phyloP scores from a whole-genome alignment of 2,113 vertebrate genomes.

The Sinocyclocheilus anophthalmus region DNA sequence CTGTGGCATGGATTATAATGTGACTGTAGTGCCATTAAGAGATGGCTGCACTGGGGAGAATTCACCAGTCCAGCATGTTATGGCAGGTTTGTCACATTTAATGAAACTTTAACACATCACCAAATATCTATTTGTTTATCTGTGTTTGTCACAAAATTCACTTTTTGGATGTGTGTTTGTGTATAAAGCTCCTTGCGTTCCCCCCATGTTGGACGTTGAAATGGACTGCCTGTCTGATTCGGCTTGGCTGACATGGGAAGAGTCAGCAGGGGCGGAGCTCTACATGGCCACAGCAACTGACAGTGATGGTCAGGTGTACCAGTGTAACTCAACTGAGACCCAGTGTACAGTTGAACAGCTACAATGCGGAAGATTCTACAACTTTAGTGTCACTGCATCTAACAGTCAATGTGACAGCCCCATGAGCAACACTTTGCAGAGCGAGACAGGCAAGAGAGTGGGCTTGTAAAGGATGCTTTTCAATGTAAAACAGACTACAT shows the following conservation, averaged over 20 bases:
- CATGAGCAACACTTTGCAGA: slow-evolving; percentile 62
- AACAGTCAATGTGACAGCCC: slow-evolving; percentile 68
- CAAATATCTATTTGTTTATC: not conserved
- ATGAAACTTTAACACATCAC: not conserved
- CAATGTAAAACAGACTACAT: not conserved
- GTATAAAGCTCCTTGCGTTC: slow-evolving; percentile 71
- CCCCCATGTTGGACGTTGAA: slow-evolving; percentile 65
- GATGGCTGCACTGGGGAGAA: slow-evolving; percentile 66
- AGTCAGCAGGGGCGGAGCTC: slow-evolving; percentile 58
- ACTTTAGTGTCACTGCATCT: slow-evolving; percentile 65
- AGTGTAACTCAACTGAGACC: slow-evolving; percentile 63
- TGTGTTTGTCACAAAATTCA: not conserved
- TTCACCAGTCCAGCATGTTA: slow-evolving; percentile 58
- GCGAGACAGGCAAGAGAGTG: slow-evolving; percentile 68
- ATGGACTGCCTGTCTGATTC: slow-evolving; percentile 75
- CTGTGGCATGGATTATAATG: slow-evolving; percentile 70
- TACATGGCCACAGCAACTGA: slow-evolving; percentile 61
- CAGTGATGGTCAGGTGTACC: slow-evolving; percentile 50
- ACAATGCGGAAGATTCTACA: slow-evolving; percentile 71
- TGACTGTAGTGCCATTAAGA: slow-evolving; percentile 68
- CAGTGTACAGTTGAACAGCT: slow-evolving; percentile 67
- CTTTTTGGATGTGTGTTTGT: slow-evolving; percentile 17
- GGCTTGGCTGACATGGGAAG: slow-evolving; percentile 67
- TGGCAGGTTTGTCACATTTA: slow-evolving; percentile 62
- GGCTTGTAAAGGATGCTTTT: not conserved